phyloP scores from a whole-genome alignment of 2,888 invertebrate species.

The Entomobrya proxima region DNA sequence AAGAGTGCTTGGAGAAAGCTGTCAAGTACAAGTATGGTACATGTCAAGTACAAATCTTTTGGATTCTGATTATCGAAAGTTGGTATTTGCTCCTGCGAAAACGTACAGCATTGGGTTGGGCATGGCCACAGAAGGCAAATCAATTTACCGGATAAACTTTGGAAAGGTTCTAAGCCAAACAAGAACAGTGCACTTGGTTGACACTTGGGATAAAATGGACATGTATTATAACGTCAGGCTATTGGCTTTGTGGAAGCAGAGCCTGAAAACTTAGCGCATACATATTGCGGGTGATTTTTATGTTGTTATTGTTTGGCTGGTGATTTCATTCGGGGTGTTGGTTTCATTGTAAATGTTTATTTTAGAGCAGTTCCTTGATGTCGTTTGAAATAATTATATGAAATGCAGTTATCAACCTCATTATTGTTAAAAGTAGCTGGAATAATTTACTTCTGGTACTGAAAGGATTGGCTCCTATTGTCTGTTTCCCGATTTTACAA shows the following conservation, averaged over 20 bases:
- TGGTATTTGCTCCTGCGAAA: slow-evolving; percentile 66
- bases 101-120: slow-evolving; percentile 67
- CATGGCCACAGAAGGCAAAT: slow-evolving; percentile 59
- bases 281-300: slow-evolving; percentile 67
- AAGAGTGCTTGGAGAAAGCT: slow-evolving; percentile 69
- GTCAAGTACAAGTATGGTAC: slow-evolving; percentile 56
- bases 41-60: slow-evolving; percentile 61
- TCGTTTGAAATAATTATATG: too few species aligned
- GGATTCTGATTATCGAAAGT: slow-evolving; percentile 54
- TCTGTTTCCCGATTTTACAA: too few species aligned
- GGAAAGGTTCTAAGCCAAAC: slow-evolving; percentile 61
- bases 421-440: too few species aligned
- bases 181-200: slow-evolving; percentile 58
- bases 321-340: background rate
- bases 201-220: slow-evolving; percentile 65
- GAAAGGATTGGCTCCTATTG: too few species aligned
- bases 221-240: slow-evolving; percentile 66
- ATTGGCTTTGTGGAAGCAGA: slow-evolving; percentile 26
- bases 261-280: slow-evolving; percentile 63
- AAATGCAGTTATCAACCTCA: too few species aligned
- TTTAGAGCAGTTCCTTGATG: too few species aligned
- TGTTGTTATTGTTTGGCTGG: slow-evolving; percentile 36
- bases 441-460: too few species aligned
- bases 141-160: slow-evolving; percentile 67
- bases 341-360: background rate